Conservation (phyloP, 2,797 vertebrate genomes). For the Poeciliopsis turneri region DNA sequence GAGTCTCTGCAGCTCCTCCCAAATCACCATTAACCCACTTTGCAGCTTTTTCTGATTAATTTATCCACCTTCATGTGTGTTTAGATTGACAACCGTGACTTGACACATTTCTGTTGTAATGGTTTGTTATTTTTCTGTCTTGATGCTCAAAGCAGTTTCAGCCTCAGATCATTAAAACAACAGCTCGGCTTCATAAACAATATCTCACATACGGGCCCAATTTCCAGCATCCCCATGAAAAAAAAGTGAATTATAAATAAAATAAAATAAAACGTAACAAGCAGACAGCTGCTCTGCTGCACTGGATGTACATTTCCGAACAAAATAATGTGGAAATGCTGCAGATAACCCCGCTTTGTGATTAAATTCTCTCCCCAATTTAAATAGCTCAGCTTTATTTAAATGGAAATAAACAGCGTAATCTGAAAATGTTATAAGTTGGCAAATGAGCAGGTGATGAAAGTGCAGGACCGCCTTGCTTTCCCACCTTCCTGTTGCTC, state of each 20-base stretch:
- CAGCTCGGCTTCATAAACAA: not conserved
- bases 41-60: not conserved
- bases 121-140: not conserved
- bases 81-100: not conserved
- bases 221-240: constrained; percentile 5
- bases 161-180: not conserved
- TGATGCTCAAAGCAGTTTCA: not conserved
- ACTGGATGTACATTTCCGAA: constrained; percentile 5
- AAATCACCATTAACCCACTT: not conserved
- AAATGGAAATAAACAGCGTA: constrained; percentile 69
- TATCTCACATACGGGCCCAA: not conserved
- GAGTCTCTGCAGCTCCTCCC: not conserved
- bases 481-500: constrained; percentile 23
- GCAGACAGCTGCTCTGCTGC: constrained; percentile 21
- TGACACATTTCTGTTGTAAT: not conserved
- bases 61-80: not conserved
- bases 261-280: constrained; percentile 54
- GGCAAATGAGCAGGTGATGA: constrained; percentile 68
- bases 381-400: constrained; percentile 70
- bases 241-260: constrained; percentile 42
- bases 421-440: constrained; percentile 54
- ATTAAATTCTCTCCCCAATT: constrained; percentile 67
- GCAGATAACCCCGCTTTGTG: constrained; percentile 58
- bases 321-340: constrained; percentile 39
- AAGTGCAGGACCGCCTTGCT: constrained; percentile 40